These are phyloP conservation scores for Drosophila setosimentum DNA, from an alignment of 2,888 invertebrate genomes.

Conservation along the genomic window DNA sequence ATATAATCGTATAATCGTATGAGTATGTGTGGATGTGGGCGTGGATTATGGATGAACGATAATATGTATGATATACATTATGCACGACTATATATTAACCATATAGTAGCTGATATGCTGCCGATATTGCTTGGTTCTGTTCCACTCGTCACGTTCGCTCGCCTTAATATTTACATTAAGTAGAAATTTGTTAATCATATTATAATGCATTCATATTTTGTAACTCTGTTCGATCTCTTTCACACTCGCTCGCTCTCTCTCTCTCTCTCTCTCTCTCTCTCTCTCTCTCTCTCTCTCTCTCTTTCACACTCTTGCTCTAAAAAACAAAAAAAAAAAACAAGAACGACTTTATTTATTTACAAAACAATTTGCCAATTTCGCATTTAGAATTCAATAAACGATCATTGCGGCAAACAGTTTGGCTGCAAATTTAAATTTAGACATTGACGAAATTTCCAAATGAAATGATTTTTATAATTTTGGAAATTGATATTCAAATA, in stretches of 20 bases:
- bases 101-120: slow-evolving; percentile 75
- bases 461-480: background rate
- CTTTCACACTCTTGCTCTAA: slow-evolving; percentile 13
- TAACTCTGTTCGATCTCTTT: slow-evolving; percentile 26
- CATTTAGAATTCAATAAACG: slow-evolving; percentile 46
- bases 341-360: slow-evolving; percentile 43
- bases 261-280: background rate
- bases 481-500: background rate
- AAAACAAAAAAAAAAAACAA: slow-evolving; percentile 13
- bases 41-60: slow-evolving; percentile 27
- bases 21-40: slow-evolving; percentile 22
- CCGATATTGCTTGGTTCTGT: slow-evolving; percentile 71
- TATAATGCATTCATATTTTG: slow-evolving; percentile 46
- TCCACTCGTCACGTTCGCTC: slow-evolving; percentile 47
- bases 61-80: slow-evolving; percentile 62
- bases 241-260: background rate
- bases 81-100: slow-evolving; percentile 56
- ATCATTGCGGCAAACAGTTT: slow-evolving; percentile 17
- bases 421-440: slow-evolving; percentile 1
- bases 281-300: background rate
- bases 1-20: slow-evolving; percentile 21
- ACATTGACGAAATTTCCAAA: background rate
- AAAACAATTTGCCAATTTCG: slow-evolving; percentile 54
- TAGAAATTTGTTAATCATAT: slow-evolving; percentile 72
- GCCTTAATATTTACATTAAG: slow-evolving; percentile 83